These are phyloP conservation scores for Parnassius glacialis DNA, from an alignment of 2,888 invertebrate genomes.

Conservation along the genomic window DNA sequence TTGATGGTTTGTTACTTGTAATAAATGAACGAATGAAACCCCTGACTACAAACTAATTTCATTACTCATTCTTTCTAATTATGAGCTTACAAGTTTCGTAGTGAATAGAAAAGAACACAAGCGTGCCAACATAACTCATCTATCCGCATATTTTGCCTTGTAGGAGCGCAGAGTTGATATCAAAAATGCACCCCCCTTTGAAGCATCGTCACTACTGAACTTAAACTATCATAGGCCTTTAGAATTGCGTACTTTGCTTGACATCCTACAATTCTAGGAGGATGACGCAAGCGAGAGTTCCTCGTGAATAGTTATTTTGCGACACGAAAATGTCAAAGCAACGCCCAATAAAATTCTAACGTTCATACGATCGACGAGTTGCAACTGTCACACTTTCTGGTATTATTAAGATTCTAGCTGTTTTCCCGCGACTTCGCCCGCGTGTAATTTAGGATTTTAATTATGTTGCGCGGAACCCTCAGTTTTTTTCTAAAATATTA, in stretches of 20 bases:
- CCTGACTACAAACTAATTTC: too few relatives aligned
- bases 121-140: neutral
- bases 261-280: neutral
- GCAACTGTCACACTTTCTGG: neutral
- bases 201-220: constrained; percentile 12
- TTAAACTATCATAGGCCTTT: neutral
- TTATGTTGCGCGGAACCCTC: too few relatives aligned
- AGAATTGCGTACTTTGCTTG: constrained; percentile 7
- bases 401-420: too few relatives aligned
- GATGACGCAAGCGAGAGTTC: neutral
- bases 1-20: too few relatives aligned
- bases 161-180: constrained; percentile 4
- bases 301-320: constrained; percentile 1
- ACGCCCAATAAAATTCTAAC: neutral
- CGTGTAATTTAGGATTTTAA: too few relatives aligned
- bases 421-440: too few relatives aligned
- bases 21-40: too few relatives aligned
- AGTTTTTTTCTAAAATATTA: too few relatives aligned
- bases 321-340: constrained; percentile 1
- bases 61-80: too few relatives aligned
- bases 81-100: too few relatives aligned
- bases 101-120: neutral
- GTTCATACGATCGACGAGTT: neutral
- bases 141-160: neutral
- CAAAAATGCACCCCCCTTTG: constrained; percentile 20